Percentiles rank a stretch among this genome's conserved stretches.
phyloP scores from a whole-genome alignment of 2,113 vertebrate genomes.

The Syrmaticus mikado region DNA sequence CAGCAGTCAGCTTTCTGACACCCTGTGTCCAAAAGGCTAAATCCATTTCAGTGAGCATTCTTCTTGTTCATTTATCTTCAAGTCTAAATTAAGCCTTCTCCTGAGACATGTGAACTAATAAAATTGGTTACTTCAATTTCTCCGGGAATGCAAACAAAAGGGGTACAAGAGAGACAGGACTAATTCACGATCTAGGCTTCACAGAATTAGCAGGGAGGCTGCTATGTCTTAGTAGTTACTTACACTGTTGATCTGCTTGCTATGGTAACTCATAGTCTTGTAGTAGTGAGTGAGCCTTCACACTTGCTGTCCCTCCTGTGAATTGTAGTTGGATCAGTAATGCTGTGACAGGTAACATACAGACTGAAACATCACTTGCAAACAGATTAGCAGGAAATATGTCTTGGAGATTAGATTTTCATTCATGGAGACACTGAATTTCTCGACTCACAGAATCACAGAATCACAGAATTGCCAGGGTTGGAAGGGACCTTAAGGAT shows the following conservation, averaged over 20 bases:
- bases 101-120: background rate
- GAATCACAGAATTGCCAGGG: too few species aligned
- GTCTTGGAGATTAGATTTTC: background rate
- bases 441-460: too few species aligned
- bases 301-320: background rate
- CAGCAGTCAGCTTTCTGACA: background rate
- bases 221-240: background rate
- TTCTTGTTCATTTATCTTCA: background rate
- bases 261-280: background rate
- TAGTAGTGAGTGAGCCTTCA: background rate
- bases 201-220: background rate
- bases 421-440: background rate
- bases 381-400: background rate
- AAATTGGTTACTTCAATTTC: background rate
- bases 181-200: background rate
- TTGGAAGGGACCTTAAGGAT: too few species aligned
- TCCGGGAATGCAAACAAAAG: background rate
- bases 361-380: background rate
- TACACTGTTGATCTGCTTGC: background rate
- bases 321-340: background rate
- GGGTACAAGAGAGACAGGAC: background rate
- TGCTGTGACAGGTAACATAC: background rate
- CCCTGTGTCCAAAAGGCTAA: background rate
- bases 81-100: background rate
- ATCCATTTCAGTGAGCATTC: background rate